phyloP scores from a whole-genome alignment of 2,113 vertebrate species.

The Zootoca vivipara region DNA sequence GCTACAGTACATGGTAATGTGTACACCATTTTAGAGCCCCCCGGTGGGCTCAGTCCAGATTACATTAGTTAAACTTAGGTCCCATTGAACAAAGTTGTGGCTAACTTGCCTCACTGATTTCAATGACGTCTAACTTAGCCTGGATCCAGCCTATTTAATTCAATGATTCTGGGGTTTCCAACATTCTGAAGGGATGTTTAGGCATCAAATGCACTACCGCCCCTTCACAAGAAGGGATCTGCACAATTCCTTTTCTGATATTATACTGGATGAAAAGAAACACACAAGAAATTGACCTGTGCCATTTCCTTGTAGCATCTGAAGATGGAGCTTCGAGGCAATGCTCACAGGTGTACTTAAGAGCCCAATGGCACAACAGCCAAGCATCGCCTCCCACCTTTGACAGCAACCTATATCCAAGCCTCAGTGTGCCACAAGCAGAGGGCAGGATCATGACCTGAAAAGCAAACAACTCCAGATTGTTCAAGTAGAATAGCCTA shows the following conservation, averaged over 20 bases:
- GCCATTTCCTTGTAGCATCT: not conserved
- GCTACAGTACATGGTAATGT: no score
- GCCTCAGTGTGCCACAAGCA: not conserved
- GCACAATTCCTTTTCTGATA: not conserved
- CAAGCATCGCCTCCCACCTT: not conserved
- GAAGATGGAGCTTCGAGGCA: not conserved
- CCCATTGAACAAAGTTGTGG: no score
- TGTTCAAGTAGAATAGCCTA: not conserved
- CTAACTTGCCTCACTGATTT: no score
- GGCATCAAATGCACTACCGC: not conserved
- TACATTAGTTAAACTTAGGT: no score
- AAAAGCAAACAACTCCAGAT: not conserved
- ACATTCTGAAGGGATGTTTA: not conserved
- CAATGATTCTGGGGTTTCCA: no score
- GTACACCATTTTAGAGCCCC: not conserved
- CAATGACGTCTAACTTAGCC: no score
- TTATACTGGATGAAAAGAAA: not conserved
- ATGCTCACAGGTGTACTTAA: not conserved
- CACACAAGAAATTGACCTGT: not conserved
- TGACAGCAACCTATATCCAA: no score
- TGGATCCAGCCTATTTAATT: not conserved
- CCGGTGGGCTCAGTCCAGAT: no score
- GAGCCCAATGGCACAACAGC: not conserved
- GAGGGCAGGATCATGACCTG: not conserved
- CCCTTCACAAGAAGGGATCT: not conserved